phyloP scores from a whole-genome alignment of 2,113 vertebrate species.

The Tachuris rubrigastra region DNA sequence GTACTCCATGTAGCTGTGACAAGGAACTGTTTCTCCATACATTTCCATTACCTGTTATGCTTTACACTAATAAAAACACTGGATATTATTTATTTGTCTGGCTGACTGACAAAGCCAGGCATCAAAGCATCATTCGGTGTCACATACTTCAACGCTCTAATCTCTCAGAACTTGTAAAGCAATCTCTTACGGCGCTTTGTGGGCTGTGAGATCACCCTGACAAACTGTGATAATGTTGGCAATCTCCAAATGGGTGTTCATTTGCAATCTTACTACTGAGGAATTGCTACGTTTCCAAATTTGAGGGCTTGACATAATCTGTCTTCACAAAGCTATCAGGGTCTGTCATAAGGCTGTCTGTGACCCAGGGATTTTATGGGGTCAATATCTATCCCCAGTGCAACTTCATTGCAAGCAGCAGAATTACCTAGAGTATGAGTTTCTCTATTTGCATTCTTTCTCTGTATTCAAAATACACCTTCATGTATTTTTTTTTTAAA shows the following conservation, averaged over 20 bases:
- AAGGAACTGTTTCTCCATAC: background rate
- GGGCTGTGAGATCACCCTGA: slow-evolving; percentile 63
- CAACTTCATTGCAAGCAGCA: background rate
- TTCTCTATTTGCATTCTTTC: background rate
- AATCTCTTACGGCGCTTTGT: slow-evolving; percentile 48
- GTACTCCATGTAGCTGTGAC: background rate
- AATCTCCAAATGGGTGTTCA: slow-evolving; percentile 66
- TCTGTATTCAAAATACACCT: background rate
- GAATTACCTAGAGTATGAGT: background rate
- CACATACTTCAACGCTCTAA: slow-evolving; percentile 63
- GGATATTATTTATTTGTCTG: slow-evolving; percentile 59
- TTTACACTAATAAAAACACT: slow-evolving; percentile 38
- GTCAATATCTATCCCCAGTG: slow-evolving; percentile 29
- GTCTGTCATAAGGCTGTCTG: slow-evolving; percentile 41
- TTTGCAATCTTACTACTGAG: slow-evolving; percentile 60
- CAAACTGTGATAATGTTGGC: slow-evolving; percentile 69
- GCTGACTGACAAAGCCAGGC: slow-evolving; percentile 55
- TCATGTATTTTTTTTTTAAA: background rate
- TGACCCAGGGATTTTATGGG: slow-evolving; percentile 45
- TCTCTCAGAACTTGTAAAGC: slow-evolving; percentile 65
- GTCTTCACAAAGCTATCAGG: slow-evolving; percentile 46
- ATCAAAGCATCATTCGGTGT: slow-evolving; percentile 57
- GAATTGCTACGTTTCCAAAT: slow-evolving; percentile 56
- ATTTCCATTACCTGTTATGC: slow-evolving; percentile 46
- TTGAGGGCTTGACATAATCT: slow-evolving; percentile 56